Conservation (phyloP, 1,140 invertebrate genomes). For the Nautilus pompilius region DNA sequence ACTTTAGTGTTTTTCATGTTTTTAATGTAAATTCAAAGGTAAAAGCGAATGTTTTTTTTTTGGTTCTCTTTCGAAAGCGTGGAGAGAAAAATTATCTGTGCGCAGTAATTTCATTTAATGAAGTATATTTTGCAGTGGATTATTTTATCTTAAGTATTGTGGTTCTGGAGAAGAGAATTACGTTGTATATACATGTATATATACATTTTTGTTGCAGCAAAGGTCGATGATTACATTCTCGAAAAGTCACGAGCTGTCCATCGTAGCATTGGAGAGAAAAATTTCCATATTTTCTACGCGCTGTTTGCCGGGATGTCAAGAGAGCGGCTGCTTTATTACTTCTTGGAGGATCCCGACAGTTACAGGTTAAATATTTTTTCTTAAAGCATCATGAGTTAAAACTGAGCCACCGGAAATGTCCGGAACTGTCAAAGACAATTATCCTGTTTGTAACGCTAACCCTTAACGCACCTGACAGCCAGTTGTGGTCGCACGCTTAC, state of each 20-base stretch:
- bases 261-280: constrained; percentile 80
- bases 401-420: too few species aligned
- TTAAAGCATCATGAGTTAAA: too few species aligned
- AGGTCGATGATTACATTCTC: constrained; percentile 62
- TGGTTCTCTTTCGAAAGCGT: neutral
- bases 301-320: constrained; percentile 61
- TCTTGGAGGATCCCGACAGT: constrained; percentile 34
- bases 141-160: neutral
- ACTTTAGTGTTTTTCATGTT: too few species aligned
- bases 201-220: constrained; percentile 14
- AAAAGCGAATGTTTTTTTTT: neutral
- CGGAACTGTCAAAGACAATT: too few species aligned
- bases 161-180: neutral
- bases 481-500: too few species aligned
- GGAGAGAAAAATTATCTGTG: neutral
- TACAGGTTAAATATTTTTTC: too few species aligned
- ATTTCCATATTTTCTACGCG: constrained; percentile 96
- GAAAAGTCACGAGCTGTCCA: constrained; percentile 90
- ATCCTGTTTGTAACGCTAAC: neutral
- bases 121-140: neutral
- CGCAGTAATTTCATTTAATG: neutral
- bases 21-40: neutral
- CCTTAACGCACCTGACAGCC: neutral
- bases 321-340: constrained; percentile 31
- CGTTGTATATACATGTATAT: neutral